Evolutionary conservation across 2,888 invertebrate species (phyloP).

Genomic region (Abrostola tripartita): DNA sequence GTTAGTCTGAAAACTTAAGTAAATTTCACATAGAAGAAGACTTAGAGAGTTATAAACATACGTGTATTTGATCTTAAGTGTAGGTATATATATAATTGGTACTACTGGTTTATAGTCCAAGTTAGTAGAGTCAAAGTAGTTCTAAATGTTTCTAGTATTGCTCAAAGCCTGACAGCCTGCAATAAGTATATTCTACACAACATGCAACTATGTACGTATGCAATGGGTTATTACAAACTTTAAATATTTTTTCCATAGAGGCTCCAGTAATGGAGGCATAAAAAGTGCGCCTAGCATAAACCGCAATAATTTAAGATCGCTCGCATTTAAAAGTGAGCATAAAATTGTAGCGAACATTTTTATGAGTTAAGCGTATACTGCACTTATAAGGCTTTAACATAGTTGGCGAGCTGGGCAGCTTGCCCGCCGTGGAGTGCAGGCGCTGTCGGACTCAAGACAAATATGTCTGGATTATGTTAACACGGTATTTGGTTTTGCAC

Average conservation of each 20-base stretch:
- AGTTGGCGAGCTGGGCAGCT: slow-evolving; percentile 31
- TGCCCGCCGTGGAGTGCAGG: slow-evolving; percentile 34
- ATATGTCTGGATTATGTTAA: slow-evolving; percentile 48
- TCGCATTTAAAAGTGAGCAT: slow-evolving; percentile 24
- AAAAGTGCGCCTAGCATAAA: slow-evolving; percentile 16
- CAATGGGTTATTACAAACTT: neutral
- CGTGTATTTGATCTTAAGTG: too few relatives aligned
- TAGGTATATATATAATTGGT: too few relatives aligned
- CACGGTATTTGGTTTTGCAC: slow-evolving; percentile 16
- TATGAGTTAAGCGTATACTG: slow-evolving; percentile 38
- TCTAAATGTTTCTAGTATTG: too few relatives aligned
- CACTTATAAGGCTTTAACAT: slow-evolving; percentile 35
- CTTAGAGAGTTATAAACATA: too few relatives aligned
- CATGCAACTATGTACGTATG: too few relatives aligned
- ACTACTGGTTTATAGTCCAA: too few relatives aligned
- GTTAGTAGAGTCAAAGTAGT: too few relatives aligned
- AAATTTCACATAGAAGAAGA: too few relatives aligned
- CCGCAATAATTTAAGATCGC: slow-evolving; percentile 22
- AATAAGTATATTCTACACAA: too few relatives aligned
- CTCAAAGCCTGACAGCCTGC: too few relatives aligned
- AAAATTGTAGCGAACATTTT: slow-evolving; percentile 34
- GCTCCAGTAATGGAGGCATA: slow-evolving; percentile 13
- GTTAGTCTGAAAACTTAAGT: too few relatives aligned
- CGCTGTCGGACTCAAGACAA: slow-evolving; percentile 44
- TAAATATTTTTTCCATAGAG: neutral